phyloP scores from a whole-genome alignment of 2,888 invertebrate genomes.

The Mesorhabditis sp. region DNA sequence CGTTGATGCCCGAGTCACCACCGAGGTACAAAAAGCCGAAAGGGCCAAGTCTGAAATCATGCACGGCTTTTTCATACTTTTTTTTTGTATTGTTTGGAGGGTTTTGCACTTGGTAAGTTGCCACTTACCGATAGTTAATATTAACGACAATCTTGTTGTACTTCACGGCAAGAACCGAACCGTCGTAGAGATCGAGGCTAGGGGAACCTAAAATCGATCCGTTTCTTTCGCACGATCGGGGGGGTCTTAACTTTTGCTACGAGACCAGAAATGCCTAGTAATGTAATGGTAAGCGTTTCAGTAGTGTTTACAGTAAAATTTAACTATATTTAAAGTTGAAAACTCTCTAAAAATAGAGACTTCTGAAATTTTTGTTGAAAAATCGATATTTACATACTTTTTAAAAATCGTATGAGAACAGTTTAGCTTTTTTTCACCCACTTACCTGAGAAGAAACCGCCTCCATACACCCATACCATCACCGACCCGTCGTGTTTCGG shows the following conservation, averaged over 20 bases:
- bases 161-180: slow-evolving; percentile 59
- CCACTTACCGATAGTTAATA: slow-evolving; percentile 51
- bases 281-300: no score
- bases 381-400: no score
- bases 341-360: no score
- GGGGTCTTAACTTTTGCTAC: no score
- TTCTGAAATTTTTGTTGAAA: no score
- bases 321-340: no score
- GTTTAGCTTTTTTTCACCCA: slow-evolving; percentile 30
- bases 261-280: no score
- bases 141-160: slow-evolving; percentile 54
- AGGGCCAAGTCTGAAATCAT: slow-evolving; percentile 75
- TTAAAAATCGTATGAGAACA: not conserved
- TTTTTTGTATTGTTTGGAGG: not conserved
- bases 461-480: slow-evolving; percentile 59
- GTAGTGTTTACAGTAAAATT: no score
- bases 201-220: slow-evolving; percentile 38
- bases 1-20: slow-evolving; percentile 74
- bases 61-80: not conserved
- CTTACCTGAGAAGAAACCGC: slow-evolving; percentile 58
- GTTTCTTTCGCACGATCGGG: no score
- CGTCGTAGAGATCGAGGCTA: slow-evolving; percentile 62
- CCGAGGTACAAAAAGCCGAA: slow-evolving; percentile 88
- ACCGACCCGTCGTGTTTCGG: slow-evolving; percentile 59
- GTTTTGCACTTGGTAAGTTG: not conserved